These are phyloP conservation scores for Enteromius unitaeniatus DNA, from an alignment of 2,797 vertebrate genomes.

Conservation along the genomic window DNA sequence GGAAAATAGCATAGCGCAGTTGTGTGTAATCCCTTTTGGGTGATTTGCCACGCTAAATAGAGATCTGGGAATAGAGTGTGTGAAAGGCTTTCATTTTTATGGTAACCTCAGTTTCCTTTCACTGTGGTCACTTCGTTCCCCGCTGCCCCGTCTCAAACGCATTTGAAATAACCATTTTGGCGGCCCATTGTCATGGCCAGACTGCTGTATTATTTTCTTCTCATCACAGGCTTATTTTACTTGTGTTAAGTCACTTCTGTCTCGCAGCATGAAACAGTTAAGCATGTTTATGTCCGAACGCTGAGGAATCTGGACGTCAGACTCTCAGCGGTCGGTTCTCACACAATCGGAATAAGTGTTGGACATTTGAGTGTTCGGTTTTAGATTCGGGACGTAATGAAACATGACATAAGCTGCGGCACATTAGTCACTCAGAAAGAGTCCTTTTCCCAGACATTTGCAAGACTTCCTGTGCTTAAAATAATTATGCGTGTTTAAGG, in stretches of 20 bases:
- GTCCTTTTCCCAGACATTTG: background rate
- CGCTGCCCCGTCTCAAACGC: slow-evolving; percentile 24
- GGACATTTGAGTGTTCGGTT: background rate
- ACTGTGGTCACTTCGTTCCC: slow-evolving; percentile 48
- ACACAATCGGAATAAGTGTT: background rate
- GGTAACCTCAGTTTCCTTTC: slow-evolving; percentile 54
- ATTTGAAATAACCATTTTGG: slow-evolving; percentile 40
- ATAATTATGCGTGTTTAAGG: background rate
- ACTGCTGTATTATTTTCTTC: slow-evolving; percentile 71
- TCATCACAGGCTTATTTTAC: slow-evolving; percentile 69
- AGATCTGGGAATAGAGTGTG: slow-evolving; percentile 41
- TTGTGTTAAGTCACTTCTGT: slow-evolving; percentile 49
- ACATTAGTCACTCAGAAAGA: background rate
- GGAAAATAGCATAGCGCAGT: slow-evolving; percentile 32
- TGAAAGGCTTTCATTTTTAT: slow-evolving; percentile 30
- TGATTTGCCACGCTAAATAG: slow-evolving; percentile 31
- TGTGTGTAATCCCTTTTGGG: slow-evolving; percentile 31
- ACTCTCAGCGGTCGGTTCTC: background rate
- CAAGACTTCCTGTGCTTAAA: slow-evolving; percentile 8
- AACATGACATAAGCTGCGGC: slow-evolving; percentile 9
- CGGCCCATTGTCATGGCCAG: slow-evolving; percentile 60
- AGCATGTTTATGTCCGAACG: slow-evolving; percentile 26
- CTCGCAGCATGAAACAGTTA: slow-evolving; percentile 48
- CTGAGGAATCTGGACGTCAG: background rate
- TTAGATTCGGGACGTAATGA: background rate